Base-by-base conservation (phyloP, 2,888 invertebrate genomes). In the Dasysyrphus tricinctus region DNA sequence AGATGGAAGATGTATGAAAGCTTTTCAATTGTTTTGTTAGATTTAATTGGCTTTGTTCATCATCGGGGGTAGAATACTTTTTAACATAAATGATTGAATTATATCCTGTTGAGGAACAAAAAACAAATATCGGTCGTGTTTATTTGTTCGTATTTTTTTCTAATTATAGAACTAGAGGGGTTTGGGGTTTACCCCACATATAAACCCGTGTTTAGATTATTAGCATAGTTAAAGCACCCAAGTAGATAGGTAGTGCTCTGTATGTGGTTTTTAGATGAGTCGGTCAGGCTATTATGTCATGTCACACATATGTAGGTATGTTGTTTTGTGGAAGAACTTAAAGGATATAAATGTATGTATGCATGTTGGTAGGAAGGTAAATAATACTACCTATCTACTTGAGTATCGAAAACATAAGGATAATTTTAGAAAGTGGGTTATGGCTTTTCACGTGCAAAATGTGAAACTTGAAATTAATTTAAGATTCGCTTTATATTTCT, bases 231-330 rank as follows among this genome's bases (percentile, higher is more conserved):
- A 44, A 56, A 24, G 19, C 16, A 63, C 34, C 65, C 54, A 63
- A 44, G 32, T 44, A 57, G 11, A 1, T 34, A 57, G 44, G 7
- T 44, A 63, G 56, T 42, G 70, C 11, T 7, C 8, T 44, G 44
- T 44, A 4, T 47, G 47, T 39, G 47, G 16, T 49, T 32, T 61
- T 77, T 70, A 9, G 54, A 61, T 19, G 39, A 63, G 47, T 65
- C 16, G 54, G 34, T 37, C 63, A 65, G 63, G 54, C 29, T 57
- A 57, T 80, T 73, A 79, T 80, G 67, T 80, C 80, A 79, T 80
- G 67, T 80, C 80, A 74, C 49, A 44, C 5, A 7, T 32, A 32
- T 39, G 7, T 7, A 6, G 0, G 1, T 3, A 59, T 29, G 19
- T 51, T 56, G 51, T 24, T 51, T 11, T 14, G 47, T 12, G n/a